Base-by-base conservation (phyloP, 1,140 invertebrate species). In the Zaprionus africanus region DNA sequence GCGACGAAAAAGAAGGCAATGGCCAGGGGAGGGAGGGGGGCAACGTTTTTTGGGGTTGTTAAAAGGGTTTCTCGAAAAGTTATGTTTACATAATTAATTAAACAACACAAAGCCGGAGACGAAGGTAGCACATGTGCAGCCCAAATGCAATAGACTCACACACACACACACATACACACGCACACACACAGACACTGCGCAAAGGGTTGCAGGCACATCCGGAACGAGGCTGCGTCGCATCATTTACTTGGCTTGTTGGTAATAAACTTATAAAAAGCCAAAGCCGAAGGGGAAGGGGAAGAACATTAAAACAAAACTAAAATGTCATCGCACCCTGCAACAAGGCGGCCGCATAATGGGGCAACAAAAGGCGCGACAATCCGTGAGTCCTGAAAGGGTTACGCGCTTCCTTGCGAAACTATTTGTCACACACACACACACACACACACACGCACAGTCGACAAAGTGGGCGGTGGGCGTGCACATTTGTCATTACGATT, bases 11-110 rank as follows among this genome's bases (percentile, higher is more conserved):
- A 57, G 7, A 46, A 17, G 72, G 56, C 41, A 58, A 13, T 36
- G 22, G 49, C 5, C 5, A 56, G 54, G 67, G 51, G n/a, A 49
- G 12, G 67, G 51, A 19, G 41, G 9, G 28, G 12, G 26, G 7
- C 11, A 4, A 3, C 5, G 36, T 15, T 36, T 68, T 38, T 53
- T 15, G 66, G 61, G 77, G 74, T 62, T 87, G 79, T 36, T 34
- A 78, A 82, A 70, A 71, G 76, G 81, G 46, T 78, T 78, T 67
- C n/a, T 75, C 69, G 60, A 78, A 77, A 88, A 86, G 81, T 84
- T 86, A 91, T 90, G 90, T 91, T 91, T 91, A 91, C 90, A 91
- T 91, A 91, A 91, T 91, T 91, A 91, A 91, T 91, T 91, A 91
- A 91, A 91, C 81, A 91, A 74, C 70, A 80, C 68, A 83, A 82